Evolutionary conservation across 2,113 vertebrate species (phyloP), one percentile per base, ranked within the genome.

Genomic region (Coptodon bakossiorum): DNA sequence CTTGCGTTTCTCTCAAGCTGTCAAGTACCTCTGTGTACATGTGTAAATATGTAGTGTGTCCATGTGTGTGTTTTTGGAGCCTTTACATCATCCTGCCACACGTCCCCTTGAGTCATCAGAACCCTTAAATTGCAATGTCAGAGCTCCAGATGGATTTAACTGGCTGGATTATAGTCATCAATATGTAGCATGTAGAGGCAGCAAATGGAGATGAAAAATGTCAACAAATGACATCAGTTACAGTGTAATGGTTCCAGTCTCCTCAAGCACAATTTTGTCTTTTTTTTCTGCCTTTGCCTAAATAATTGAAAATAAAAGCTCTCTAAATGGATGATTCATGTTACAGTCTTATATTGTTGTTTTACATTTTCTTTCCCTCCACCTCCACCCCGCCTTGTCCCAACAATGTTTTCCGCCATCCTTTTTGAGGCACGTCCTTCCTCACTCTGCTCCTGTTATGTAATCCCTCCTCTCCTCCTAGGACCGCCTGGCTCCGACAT

Each of bases 401-500:
- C 68, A 56, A 73, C 88, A 81, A 34, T 87, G 48, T 83, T 38
- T 19, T 84, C 80, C 68, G 59, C 87, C 89, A 79, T 92, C 83
- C 85, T 81, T 5, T 43, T 71, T 19, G 40, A 82, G 31, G 38
- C 63, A 17, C 38, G 2, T 90, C 90, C 89, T 81, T 91, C 87
- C 89, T 82, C 89, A 5, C 52, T 59, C 85, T 27, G 80, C 83
- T 68, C 81, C 56, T 68, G 71, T 96, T 96, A 95, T 36, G 88
- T 95, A 94, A 96, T 43, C n/a, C 6, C 84, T 81, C 80, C 80
- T 90, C 87, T 92, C 88, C 91, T 93, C 90, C 89, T 84, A 40
- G 94, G 87, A 89, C 92, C 29, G 94, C 94, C 92, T 93, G 93
- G 80, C 94, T 92, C 91, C 89, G 88, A 86, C 91, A 92, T 86